These are phyloP conservation scores for Propsilocerus akamusi DNA, from an alignment of 1,140 invertebrate species.

Conservation along the genomic window DNA sequence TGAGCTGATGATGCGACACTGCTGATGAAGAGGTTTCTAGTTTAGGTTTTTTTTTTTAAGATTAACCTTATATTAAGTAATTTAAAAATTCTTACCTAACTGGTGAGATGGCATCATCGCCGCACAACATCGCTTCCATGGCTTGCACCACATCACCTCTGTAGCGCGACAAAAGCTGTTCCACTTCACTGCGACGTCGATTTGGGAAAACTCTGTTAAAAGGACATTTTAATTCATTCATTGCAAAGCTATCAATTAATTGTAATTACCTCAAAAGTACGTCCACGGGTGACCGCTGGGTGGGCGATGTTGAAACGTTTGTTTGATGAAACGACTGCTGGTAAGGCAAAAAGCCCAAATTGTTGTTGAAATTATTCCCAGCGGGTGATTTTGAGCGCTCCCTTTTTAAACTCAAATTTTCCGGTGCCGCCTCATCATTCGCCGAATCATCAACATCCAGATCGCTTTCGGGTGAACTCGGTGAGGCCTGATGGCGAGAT, in stretches of 20 bases:
- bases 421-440: conserved; percentile 34
- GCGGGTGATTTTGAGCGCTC: conserved; percentile 22
- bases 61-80: no score
- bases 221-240: background rate
- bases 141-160: conserved; percentile 76
- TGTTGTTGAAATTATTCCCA: conserved; percentile 9
- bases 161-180: conserved; percentile 55
- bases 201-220: conserved; percentile 55
- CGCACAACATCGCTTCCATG: conserved; percentile 70
- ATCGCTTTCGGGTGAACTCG: conserved; percentile 28
- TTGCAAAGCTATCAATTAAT: background rate
- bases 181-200: conserved; percentile 62
- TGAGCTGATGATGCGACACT: conserved; percentile 23
- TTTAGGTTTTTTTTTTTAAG: background rate
- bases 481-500: conserved; percentile 20
- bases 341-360: conserved; percentile 25
- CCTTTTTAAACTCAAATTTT: conserved; percentile 37
- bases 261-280: conserved; percentile 33
- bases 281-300: conserved; percentile 47
- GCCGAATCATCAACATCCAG: conserved; percentile 29
- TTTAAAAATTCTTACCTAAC: conserved; percentile 7
- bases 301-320: conserved; percentile 24
- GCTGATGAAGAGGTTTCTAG: conserved; percentile 8
- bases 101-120: conserved; percentile 27
- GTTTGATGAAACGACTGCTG: conserved; percentile 26